These are phyloP conservation scores for Pangasius krempfi DNA, from an alignment of 2,797 vertebrate genomes.

Conservation along the genomic window DNA sequence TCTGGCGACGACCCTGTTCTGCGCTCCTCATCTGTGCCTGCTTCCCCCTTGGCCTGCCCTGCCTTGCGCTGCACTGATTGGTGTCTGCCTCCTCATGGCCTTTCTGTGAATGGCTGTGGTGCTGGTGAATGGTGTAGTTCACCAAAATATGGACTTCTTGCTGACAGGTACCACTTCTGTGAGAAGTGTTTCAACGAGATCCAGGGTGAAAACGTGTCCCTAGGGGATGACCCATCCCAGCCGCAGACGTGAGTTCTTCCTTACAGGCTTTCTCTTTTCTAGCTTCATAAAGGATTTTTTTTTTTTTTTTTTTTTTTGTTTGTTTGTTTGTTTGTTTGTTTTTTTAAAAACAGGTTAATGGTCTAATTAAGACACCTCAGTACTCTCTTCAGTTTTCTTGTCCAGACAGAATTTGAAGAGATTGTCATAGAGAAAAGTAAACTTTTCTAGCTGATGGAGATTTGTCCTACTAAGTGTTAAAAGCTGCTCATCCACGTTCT, in stretches of 20 bases:
- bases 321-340: too few relatives aligned
- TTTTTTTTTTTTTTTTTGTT: background rate
- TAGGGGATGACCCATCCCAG: conserved; percentile 98
- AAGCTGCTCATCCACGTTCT: conserved; percentile 36
- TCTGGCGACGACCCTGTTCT: conserved; percentile 76
- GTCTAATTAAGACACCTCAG: background rate
- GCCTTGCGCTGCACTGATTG: conserved; percentile 82
- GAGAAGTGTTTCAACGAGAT: conserved; percentile 99
- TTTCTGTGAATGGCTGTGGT: conserved; percentile 92
- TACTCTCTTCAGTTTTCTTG: background rate
- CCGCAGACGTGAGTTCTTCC: conserved; percentile 90
- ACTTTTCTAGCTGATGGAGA: background rate
- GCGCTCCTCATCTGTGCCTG: conserved; percentile 75
- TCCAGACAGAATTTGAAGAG: background rate
- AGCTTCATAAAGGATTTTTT: background rate
- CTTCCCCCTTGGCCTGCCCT: conserved; percentile 73
- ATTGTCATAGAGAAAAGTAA: background rate
- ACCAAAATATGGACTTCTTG: conserved; percentile 99
- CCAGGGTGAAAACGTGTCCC: conserved; percentile 96
- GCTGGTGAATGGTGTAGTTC: conserved; percentile 91
- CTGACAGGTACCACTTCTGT: conserved; percentile 99
- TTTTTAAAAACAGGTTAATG: background rate
- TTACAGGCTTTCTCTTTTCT: background rate
- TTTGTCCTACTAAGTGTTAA: background rate
- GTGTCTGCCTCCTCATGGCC: conserved; percentile 85